Conservation (phyloP, 2,797 vertebrate genomes). For the Brachyalestes nurse region DNA sequence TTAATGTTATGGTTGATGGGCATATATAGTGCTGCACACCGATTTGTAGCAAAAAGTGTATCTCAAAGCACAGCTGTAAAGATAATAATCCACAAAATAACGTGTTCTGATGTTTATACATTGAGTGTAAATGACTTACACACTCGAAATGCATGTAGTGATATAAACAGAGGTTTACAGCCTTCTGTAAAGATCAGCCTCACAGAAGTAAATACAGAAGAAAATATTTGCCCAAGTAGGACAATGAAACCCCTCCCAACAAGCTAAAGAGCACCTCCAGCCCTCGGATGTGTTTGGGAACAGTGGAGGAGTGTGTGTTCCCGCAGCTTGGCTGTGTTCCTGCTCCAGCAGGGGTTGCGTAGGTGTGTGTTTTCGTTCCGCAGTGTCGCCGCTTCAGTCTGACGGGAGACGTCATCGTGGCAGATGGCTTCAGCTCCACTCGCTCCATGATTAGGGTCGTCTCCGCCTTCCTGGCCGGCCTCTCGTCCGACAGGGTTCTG, state of each 20-base stretch:
- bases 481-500: slow-evolving; percentile 24
- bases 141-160: too few relatives aligned
- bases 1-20: too few relatives aligned
- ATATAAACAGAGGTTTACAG: neutral
- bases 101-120: too few relatives aligned
- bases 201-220: too few relatives aligned
- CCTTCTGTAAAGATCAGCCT: too few relatives aligned
- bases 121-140: too few relatives aligned
- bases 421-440: slow-evolving; percentile 46
- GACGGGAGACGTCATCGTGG: slow-evolving; percentile 34
- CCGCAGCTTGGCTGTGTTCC: slow-evolving; percentile 20
- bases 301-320: neutral
- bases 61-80: too few relatives aligned
- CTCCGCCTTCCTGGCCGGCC: slow-evolving; percentile 33
- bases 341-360: slow-evolving; percentile 20
- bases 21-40: too few relatives aligned
- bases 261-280: neutral
- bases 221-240: too few relatives aligned
- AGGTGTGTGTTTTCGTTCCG: slow-evolving; percentile 16
- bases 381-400: slow-evolving; percentile 32
- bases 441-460: slow-evolving; percentile 46
- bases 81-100: too few relatives aligned
- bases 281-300: neutral
- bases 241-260: neutral
- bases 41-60: too few relatives aligned